Base-by-base conservation (phyloP, 2,113 vertebrate species). In the Lepus europaeus region DNA sequence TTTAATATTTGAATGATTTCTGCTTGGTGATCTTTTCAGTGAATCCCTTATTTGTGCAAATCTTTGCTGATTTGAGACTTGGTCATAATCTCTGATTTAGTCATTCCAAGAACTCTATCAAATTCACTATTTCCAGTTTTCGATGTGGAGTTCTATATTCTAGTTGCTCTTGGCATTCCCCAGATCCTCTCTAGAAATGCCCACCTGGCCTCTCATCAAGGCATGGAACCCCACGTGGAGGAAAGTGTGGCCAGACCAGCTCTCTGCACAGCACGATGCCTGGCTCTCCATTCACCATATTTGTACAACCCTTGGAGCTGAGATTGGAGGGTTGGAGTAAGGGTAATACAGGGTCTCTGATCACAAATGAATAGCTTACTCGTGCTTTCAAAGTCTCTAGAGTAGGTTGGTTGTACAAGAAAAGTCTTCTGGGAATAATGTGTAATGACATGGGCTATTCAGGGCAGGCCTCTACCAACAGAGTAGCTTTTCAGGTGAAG, bases 111-210 rank as follows among this genome's bases (percentile, higher is more conserved):
- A 69, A 45, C 53, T 66, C 76, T 20, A 56, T 76, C 66, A 80
- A 91, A 25, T 91, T 93, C 74, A 93, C 72, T 20, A 69, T 80
- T 91, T 86, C 64, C n/a, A 12, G 83, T 64, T 95, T 91, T 61
- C 33, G 16, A 68, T 68, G 61, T 77, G 49, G 29, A 68, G 89
- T 91, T 96, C 85, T 69, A 74, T 92, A 86, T 84, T 87, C 66
- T 61, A 61, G 49, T 56, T 70, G 22, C 6, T 91, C 27, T 89
- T 78, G 89, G 45, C 9, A 33, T 91, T 59, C 27, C 11, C 31
- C 53, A 51, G 66, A 87, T 61, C 22, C 51, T 76, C 20, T 91
- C 66, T 45, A 64, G 72, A 49, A 78, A 86, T 29, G 29, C 5
- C 72, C 25, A 31, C 14, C 22, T 36, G 87, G 36, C 20, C 56